Evolutionary conservation across 2,113 vertebrate genomes (phyloP).

Genomic region (Trachemys scripta): DNA sequence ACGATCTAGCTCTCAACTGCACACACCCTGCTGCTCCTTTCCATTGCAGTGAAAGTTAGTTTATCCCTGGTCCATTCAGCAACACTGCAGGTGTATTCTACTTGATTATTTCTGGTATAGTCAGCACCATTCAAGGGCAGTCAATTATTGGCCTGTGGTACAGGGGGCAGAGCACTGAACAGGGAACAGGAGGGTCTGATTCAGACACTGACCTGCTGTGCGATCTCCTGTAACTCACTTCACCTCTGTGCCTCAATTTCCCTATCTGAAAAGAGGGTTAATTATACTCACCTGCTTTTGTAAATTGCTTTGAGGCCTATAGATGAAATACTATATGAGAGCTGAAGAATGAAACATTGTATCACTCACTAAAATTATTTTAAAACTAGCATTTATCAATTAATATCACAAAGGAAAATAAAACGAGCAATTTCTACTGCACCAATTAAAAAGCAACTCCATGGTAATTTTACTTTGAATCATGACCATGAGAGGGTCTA

Average conservation of each 20-base stretch:
- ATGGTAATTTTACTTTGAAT: background rate
- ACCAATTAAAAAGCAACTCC: background rate
- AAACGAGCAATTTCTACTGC: background rate
- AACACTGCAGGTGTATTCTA: no score
- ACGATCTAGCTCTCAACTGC: background rate
- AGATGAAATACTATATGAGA: background rate
- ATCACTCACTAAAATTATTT: background rate
- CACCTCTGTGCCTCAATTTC: background rate
- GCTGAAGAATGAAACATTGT: background rate
- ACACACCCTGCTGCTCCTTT: rapidly evolving
- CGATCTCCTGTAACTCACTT: background rate
- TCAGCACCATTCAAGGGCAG: background rate
- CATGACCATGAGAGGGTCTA: no score
- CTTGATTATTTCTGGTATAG: background rate
- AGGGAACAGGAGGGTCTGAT: background rate
- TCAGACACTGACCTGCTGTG: background rate
- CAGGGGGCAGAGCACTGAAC: background rate
- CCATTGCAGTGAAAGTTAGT: background rate
- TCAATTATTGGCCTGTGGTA: background rate
- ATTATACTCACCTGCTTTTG: background rate
- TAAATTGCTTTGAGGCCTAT: background rate
- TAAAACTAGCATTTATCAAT: background rate
- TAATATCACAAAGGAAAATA: background rate
- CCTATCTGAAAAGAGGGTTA: background rate
- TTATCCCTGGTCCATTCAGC: no score